Base-by-base conservation (phyloP, 2,797 vertebrate species). In the Pelobates cultripes region DNA sequence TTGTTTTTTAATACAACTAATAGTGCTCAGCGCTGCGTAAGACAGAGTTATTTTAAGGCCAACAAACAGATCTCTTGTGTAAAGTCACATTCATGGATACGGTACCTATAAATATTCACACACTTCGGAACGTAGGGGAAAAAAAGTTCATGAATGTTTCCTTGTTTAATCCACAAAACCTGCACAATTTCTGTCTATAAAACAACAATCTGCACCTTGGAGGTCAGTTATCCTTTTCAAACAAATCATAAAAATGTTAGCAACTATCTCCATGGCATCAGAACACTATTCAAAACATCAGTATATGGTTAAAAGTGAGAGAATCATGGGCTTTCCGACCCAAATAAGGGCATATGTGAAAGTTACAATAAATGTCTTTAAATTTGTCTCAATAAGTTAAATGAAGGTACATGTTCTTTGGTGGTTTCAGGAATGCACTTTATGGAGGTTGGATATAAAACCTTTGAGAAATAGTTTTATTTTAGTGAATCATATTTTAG, bases 261-360 rank as follows among this genome's bases (percentile, higher is more conserved):
- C 15, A n/a, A 13, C 57, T 14, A 14, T 14, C 4, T 13, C 9
- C 57, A 10, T 60, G 57, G 57, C 57, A 60, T n/a, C 10, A 28
- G 28, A 28, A 28, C 28, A 28, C 12, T 10, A 60, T 14, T 3
- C 7, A n/a, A 64, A 64, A 40, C 61, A 64, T 3, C n/a, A 64
- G 7, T 14, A 7, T 51, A 41, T 61, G 67, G 53, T 41, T 78
- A 41, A 57, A 12, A 14, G 55, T 57, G 55, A 57, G 55, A 57
- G 1, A 57, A 12, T 2, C 55, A 57, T 57, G 55, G 10, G 47
- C n/a, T 14, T 44, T 13, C 55, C 9, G 17, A 51, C 17, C 78
- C 78, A 73, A 73, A 73, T 73, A 79, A 72, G 78, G 77, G 8
- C 44, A 64, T 63, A 15, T 45, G 12, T 41, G 69, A 63, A 63